Conservation (phyloP, 35 echinoderm and acorn worm genomes). For the Chiridota heheva region DNA sequence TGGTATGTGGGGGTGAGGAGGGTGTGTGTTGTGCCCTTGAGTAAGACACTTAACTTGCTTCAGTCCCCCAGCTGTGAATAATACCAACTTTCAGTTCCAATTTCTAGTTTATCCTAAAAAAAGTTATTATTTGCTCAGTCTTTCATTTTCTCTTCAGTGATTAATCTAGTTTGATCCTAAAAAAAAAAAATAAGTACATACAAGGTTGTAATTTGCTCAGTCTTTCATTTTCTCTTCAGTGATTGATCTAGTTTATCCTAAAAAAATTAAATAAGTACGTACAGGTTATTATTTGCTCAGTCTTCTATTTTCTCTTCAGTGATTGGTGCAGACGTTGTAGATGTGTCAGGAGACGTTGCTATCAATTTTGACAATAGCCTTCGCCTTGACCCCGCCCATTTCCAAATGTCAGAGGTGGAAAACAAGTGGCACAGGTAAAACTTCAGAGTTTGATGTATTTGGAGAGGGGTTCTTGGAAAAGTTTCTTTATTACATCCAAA, state of each 20-base stretch:
- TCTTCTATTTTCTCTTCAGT: conserved; percentile 36
- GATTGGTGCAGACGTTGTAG: conserved; percentile 93
- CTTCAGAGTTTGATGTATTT: background rate
- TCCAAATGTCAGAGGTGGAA: conserved; percentile 75
- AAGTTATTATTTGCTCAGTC: background rate
- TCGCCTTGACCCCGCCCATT: conserved; percentile 56
- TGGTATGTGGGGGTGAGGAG: too few relatives aligned
- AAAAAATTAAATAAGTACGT: too few relatives aligned
- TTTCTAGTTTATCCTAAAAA: too few relatives aligned
- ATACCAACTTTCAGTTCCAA: too few relatives aligned
- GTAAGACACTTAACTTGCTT: too few relatives aligned
- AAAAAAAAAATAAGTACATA: too few relatives aligned
- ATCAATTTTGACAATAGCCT: conserved; percentile 51
- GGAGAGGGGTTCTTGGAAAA: too few relatives aligned
- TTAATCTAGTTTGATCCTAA: too few relatives aligned
- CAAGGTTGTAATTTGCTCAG: background rate
- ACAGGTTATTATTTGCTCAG: background rate
- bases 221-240: conserved; percentile 34
- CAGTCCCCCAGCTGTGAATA: too few relatives aligned
- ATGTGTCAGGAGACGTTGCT: conserved; percentile 71
- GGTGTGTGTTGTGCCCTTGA: too few relatives aligned
- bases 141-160: conserved; percentile 38
- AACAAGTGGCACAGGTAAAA: conserved; percentile 60
- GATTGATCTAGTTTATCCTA: too few relatives aligned
- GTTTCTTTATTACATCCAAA: too few relatives aligned